These are phyloP conservation scores for Luehdorfia chinensis DNA, from an alignment of 1,140 invertebrate species.

Conservation along the genomic window DNA sequence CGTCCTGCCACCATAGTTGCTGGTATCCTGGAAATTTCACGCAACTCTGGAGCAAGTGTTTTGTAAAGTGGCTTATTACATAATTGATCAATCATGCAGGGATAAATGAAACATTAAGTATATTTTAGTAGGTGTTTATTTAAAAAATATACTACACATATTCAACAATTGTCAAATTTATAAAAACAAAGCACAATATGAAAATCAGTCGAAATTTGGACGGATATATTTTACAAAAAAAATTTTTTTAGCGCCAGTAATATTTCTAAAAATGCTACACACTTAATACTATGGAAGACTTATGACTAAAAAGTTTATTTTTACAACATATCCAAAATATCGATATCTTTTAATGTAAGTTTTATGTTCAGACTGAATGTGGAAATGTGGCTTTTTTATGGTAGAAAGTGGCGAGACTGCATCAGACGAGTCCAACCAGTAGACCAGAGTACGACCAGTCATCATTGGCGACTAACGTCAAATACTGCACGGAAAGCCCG, in stretches of 20 bases:
- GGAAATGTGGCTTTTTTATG: background rate
- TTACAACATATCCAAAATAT: conserved; percentile 8
- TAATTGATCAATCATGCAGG: too few relatives aligned
- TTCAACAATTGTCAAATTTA: conserved; percentile 7
- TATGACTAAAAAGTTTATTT: conserved; percentile 8
- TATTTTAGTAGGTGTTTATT: conserved; percentile 28
- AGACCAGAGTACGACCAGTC: too few relatives aligned
- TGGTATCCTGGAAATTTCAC: too few relatives aligned
- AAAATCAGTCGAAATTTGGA: conserved; percentile 46
- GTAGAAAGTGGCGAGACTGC: too few relatives aligned
- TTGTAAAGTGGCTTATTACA: too few relatives aligned
- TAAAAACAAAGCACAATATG: conserved; percentile 5
- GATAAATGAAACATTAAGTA: too few relatives aligned
- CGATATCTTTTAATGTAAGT: background rate
- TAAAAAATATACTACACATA: conserved; percentile 18
- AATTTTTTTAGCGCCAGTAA: background rate
- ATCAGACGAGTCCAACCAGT: too few relatives aligned
- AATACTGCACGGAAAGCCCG: too few relatives aligned
- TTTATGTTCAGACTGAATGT: background rate
- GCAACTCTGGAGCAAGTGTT: too few relatives aligned
- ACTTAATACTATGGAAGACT: conserved; percentile 5
- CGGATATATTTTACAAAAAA: conserved; percentile 45
- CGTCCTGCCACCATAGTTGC: too few relatives aligned
- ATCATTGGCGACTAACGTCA: too few relatives aligned
- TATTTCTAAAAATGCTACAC: background rate